Evolutionary conservation across 2,888 invertebrate species (phyloP), one percentile per base, ranked within the genome.

Genomic region (Epicampocera succincta): DNA sequence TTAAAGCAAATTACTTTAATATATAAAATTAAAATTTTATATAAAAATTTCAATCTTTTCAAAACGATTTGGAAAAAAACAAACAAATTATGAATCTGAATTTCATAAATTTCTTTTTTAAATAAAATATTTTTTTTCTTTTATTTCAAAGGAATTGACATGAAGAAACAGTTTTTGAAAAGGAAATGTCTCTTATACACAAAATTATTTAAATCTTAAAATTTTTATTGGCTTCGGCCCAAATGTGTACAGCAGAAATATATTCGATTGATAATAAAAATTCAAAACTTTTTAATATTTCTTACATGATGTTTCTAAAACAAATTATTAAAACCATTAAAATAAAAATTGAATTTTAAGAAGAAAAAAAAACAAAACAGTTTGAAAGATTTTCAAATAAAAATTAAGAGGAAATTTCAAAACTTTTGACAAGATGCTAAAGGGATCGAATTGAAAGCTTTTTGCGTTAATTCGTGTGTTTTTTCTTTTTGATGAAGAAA

Each of bases 121-220:
- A 29, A 29, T 29, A 29, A 29, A 29, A 29, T 33, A 33, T 33
- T 33, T 33, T 33, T 25, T 25, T 25, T 25, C 25, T 25, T 25
- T 5, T 3, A 25, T 42, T 50, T 60, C n/a, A 46, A 17, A 66
- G 8, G 13, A 60, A 46, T 5, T 52, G 52, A 38, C 61, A 69
- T 38, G 13, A 50, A 58, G 33, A 42, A 65, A 78, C 60, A 61
- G 50, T 58, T 75, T n/a, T 75, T 65, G 71, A 71, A 75, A 80
- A 54, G 75, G 42, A 80, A 75, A 75, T 74, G 73, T 42, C 66
- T 38, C n/a, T 58, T 11, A 44, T n/a, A 58, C 17, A 42, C 17
- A 33, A 33, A 33, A 33, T 6, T 33, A 33, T 33, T 33, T 1
- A 8, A 33, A 33, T 33, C 33, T 33, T 33, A 8, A 33, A 33